These are phyloP conservation scores for Onychostoma macrolepis DNA, from an alignment of 2,113 vertebrate genomes.

Conservation along the genomic window DNA sequence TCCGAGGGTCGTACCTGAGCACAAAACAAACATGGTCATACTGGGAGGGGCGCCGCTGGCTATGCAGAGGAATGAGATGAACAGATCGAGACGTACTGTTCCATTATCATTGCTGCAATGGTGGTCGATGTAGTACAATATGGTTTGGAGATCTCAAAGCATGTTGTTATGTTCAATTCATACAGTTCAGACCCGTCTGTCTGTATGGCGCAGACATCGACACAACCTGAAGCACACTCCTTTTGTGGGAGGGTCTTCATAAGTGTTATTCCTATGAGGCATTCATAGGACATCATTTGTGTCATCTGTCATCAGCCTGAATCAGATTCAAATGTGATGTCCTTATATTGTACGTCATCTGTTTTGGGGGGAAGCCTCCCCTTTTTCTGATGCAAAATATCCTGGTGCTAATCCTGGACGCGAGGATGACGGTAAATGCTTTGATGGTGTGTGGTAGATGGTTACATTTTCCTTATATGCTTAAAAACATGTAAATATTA, in stretches of 20 bases:
- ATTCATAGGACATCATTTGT: slow-evolving; percentile 46
- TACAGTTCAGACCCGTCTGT: slow-evolving; percentile 42
- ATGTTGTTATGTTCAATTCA: slow-evolving; percentile 53
- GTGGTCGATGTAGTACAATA: slow-evolving; percentile 54
- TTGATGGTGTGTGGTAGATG: neutral
- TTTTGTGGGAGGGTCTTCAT: slow-evolving; percentile 32
- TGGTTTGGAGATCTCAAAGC: slow-evolving; percentile 52
- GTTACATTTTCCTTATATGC: neutral
- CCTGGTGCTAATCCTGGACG: slow-evolving; percentile 40
- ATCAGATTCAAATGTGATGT: slow-evolving; percentile 23
- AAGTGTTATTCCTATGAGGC: slow-evolving; percentile 41
- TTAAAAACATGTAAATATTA: neutral
- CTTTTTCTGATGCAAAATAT: slow-evolving; percentile 9
- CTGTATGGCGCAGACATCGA: slow-evolving; percentile 53
- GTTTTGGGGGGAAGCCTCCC: neutral
- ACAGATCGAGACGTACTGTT: slow-evolving; percentile 33
- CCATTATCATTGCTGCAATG: slow-evolving; percentile 49
- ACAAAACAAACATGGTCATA: slow-evolving; percentile 53
- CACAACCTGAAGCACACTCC: slow-evolving; percentile 32
- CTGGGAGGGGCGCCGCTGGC: slow-evolving; percentile 22
- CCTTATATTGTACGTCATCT: neutral
- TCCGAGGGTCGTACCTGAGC: slow-evolving; percentile 27
- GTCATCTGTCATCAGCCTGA: slow-evolving; percentile 31
- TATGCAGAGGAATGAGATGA: slow-evolving; percentile 45
- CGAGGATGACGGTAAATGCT: neutral